Conservation (phyloP, 1,140 invertebrate species). For the Brachionus rotundiformis region DNA sequence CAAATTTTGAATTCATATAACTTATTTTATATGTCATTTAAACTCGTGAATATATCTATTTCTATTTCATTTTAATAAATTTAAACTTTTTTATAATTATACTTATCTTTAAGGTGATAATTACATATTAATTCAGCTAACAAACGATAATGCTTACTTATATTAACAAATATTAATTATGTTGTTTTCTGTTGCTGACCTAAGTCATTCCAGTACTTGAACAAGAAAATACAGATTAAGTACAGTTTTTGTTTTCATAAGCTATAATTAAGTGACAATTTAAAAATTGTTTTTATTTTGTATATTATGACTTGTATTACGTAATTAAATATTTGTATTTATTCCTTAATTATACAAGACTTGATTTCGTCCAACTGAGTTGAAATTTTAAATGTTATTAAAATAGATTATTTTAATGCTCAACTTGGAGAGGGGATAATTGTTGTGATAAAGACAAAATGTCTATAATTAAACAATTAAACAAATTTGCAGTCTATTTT, state of each 20-base stretch:
- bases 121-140: not conserved
- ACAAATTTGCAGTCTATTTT: constrained; percentile 12
- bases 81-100: too few relatives aligned
- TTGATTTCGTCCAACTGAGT: constrained; percentile 39
- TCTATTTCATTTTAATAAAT: too few relatives aligned
- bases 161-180: not conserved
- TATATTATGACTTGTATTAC: not conserved
- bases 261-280: constrained; percentile 46
- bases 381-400: constrained; percentile 37
- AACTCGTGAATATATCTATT: too few relatives aligned
- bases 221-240: not conserved
- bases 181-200: not conserved
- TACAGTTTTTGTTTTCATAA: constrained; percentile 27
- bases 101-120: not conserved
- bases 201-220: not conserved
- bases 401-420: constrained; percentile 27
- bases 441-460: constrained; percentile 26
- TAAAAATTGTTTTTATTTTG: constrained; percentile 7
- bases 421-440: constrained; percentile 22
- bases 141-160: not conserved
- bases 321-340: constrained; percentile 13
- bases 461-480: constrained; percentile 25
- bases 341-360: not conserved
- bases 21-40: too few relatives aligned
- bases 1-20: too few relatives aligned